Conservation (phyloP, 2,113 vertebrate genomes). For the Erpornis zantholeuca region DNA sequence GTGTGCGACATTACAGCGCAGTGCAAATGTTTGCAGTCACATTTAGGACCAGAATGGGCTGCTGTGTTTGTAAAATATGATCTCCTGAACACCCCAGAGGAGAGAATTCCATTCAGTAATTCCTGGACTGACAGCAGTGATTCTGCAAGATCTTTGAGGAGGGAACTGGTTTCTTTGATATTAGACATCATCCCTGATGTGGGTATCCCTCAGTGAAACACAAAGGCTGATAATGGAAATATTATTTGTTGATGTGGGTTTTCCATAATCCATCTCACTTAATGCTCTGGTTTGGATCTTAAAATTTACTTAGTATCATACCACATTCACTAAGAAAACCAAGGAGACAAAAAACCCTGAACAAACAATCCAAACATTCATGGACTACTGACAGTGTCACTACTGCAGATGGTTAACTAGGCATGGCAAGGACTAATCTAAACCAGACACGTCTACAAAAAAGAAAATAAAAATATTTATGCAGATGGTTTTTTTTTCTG, state of each 20-base stretch:
- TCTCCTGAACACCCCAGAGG: neutral
- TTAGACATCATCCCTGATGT: neutral
- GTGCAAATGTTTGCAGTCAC: neutral
- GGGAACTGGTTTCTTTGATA: neutral
- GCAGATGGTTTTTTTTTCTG: neutral
- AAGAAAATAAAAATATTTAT: neutral
- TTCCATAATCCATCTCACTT: neutral
- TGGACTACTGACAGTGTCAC: neutral
- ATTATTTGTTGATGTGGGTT: neutral
- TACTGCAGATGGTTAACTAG: conserved; percentile 9
- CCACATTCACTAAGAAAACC: neutral
- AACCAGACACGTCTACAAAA: neutral
- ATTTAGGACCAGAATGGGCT: neutral
- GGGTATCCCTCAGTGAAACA: neutral
- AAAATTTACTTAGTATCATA: conserved; percentile 60
- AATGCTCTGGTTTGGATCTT: conserved; percentile 59
- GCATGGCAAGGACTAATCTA: conserved; percentile 30
- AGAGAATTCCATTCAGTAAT: neutral
- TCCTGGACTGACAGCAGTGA: neutral
- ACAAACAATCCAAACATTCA: neutral
- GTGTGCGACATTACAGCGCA: neutral
- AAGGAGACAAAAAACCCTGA: neutral
- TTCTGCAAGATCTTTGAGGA: neutral
- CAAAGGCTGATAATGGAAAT: neutral
- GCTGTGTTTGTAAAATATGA: neutral